phyloP scores from a whole-genome alignment of 2,888 invertebrate genomes.

The Nephrotoma appendiculata region DNA sequence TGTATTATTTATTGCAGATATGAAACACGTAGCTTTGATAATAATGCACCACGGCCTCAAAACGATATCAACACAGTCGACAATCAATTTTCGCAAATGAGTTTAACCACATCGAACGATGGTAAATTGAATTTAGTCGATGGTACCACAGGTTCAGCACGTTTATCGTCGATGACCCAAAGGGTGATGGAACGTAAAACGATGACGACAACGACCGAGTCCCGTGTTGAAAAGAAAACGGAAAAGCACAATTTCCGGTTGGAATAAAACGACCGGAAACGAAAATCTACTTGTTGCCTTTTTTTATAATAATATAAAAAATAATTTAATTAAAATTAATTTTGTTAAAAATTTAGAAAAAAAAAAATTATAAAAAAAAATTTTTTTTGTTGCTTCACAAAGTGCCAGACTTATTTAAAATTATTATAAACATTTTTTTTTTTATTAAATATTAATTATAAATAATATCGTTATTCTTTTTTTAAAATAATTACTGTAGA shows the following conservation, averaged over 20 bases:
- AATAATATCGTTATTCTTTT: not conserved
- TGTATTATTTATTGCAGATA: slow-evolving; percentile 26
- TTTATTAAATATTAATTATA: not conserved
- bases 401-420: slow-evolving; percentile 1
- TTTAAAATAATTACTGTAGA: not conserved
- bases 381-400: slow-evolving; percentile 4
- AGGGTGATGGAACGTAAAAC: slow-evolving; percentile 32
- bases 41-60: slow-evolving; percentile 14
- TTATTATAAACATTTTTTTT: not conserved
- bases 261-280: slow-evolving; percentile 18
- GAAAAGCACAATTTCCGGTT: slow-evolving; percentile 32
- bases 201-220: slow-evolving; percentile 29
- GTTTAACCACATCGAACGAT: slow-evolving; percentile 22
- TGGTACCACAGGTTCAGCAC: slow-evolving; percentile 27
- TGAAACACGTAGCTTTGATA: slow-evolving; percentile 31
- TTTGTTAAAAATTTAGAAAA: not conserved
- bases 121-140: slow-evolving; percentile 28
- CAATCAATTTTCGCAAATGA: slow-evolving; percentile 29
- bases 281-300: not conserved
- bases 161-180: slow-evolving; percentile 30
- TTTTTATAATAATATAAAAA: not conserved
- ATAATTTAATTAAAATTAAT: not conserved
- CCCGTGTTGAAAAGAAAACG: slow-evolving; percentile 29
- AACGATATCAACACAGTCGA: slow-evolving; percentile 18
- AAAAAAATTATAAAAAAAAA: not conserved